Conservation (phyloP, 2,113 vertebrate species). For the Ophiodon elongatus region DNA sequence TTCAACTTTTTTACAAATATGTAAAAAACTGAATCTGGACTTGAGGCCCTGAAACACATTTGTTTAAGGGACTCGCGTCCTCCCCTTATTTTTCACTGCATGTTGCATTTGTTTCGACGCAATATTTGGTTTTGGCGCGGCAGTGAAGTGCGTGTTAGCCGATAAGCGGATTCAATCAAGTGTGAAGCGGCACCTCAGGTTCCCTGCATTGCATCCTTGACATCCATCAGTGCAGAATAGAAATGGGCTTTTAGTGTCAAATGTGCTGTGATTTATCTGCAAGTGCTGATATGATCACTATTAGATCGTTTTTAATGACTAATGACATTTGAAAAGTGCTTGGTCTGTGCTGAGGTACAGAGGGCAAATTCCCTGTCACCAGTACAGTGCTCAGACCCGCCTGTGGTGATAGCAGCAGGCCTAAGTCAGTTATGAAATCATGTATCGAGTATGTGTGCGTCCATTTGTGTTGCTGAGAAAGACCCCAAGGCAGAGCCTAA, state of each 20-base stretch:
- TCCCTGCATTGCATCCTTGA: conserved; percentile 37
- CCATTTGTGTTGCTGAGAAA: conserved; percentile 43
- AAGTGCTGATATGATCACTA: conserved; percentile 56
- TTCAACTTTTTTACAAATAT: conserved; percentile 13
- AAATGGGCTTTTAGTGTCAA: conserved; percentile 58
- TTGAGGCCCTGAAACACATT: neutral
- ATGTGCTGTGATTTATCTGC: conserved; percentile 64
- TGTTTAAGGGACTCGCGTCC: neutral
- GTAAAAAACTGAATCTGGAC: neutral
- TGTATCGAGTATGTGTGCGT: conserved; percentile 33
- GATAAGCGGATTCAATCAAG: conserved; percentile 47
- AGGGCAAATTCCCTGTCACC: conserved; percentile 55
- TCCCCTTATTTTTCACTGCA: conserved; percentile 17
- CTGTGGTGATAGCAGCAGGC: conserved; percentile 61
- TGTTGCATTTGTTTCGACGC: conserved; percentile 22
- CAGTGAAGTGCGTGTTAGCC: conserved; percentile 16
- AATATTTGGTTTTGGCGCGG: neutral
- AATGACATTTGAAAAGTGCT: conserved; percentile 72
- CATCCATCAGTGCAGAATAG: conserved; percentile 56
- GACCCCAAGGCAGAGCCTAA: conserved; percentile 48
- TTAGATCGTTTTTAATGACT: conserved; percentile 72
- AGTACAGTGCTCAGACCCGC: conserved; percentile 17
- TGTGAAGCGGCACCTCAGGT: conserved; percentile 39
- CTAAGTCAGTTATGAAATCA: conserved; percentile 31
- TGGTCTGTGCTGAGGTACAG: conserved; percentile 42